These are phyloP conservation scores for Mermis nigrescens DNA, from an alignment of 2,888 invertebrate genomes.

Conservation along the genomic window DNA sequence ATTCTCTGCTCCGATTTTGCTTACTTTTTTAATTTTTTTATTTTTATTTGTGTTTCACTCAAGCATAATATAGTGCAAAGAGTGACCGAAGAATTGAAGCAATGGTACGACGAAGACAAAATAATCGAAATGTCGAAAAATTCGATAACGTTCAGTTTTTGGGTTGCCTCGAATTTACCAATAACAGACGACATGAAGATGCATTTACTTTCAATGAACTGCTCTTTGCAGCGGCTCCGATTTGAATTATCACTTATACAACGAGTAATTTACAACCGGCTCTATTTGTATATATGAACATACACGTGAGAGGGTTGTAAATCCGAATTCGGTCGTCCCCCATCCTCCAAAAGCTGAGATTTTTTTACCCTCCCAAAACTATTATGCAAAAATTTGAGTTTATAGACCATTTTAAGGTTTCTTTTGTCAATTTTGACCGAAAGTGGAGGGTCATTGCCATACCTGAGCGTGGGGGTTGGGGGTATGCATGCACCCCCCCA, in stretches of 20 bases:
- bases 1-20: not conserved
- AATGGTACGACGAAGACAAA: conserved; percentile 31
- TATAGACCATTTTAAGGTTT: too few species aligned
- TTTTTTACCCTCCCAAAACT: too few species aligned
- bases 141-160: conserved; percentile 52
- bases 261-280: too few species aligned
- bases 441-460: too few species aligned
- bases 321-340: too few species aligned
- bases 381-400: too few species aligned
- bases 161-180: conserved; percentile 58
- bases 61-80: conserved; percentile 24
- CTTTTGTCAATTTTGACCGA: too few species aligned
- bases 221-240: conserved; percentile 47
- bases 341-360: too few species aligned
- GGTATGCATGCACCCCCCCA: too few species aligned
- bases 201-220: conserved; percentile 46
- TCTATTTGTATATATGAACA: too few species aligned
- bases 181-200: conserved; percentile 47
- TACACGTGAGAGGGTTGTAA: too few species aligned
- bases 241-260: conserved; percentile 39
- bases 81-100: conserved; percentile 31
- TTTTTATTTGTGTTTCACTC: not conserved
- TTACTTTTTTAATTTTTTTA: conserved; percentile 10
- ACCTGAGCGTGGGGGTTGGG: too few species aligned
- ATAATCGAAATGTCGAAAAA: conserved; percentile 43